These are phyloP conservation scores for Ischnura elegans DNA, from an alignment of 2,888 invertebrate genomes.

Conservation along the genomic window DNA sequence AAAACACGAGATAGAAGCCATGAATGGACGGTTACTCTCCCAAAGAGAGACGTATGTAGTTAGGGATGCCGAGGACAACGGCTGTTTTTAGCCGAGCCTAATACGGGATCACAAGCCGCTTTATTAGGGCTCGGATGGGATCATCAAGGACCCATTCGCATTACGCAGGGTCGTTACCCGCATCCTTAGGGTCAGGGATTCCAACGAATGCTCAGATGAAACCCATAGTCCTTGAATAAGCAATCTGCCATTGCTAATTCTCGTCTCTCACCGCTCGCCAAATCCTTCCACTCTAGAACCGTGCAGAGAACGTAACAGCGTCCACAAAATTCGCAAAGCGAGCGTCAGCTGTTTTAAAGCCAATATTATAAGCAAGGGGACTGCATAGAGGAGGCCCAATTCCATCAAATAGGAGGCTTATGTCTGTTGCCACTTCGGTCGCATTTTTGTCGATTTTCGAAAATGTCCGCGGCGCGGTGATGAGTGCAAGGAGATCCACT, in stretches of 20 bases:
- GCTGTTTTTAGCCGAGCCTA: not conserved
- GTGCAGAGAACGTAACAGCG: not conserved
- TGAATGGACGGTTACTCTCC: not conserved
- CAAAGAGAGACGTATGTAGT: not conserved
- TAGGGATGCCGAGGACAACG: not conserved
- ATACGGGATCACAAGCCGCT: not conserved
- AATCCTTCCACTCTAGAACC: not conserved
- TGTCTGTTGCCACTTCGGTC: too few relatives aligned
- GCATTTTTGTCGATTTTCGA: too few relatives aligned
- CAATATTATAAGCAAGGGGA: too few relatives aligned
- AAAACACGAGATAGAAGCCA: not conserved
- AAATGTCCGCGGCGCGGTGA: too few relatives aligned
- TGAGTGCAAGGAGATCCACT: too few relatives aligned
- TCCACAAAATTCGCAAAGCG: not conserved
- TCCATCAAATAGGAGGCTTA: too few relatives aligned
- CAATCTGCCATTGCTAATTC: not conserved
- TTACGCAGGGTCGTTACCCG: not conserved
- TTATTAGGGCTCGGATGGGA: not conserved
- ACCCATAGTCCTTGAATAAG: not conserved
- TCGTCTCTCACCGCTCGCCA: not conserved
- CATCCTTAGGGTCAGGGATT: not conserved
- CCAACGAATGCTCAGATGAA: not conserved
- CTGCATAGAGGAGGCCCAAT: too few relatives aligned
- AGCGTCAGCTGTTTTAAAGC: not conserved
- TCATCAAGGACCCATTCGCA: not conserved